Evolutionary conservation across 2,888 invertebrate genomes (phyloP).

Genomic region (Andrena chrysosceles): DNA sequence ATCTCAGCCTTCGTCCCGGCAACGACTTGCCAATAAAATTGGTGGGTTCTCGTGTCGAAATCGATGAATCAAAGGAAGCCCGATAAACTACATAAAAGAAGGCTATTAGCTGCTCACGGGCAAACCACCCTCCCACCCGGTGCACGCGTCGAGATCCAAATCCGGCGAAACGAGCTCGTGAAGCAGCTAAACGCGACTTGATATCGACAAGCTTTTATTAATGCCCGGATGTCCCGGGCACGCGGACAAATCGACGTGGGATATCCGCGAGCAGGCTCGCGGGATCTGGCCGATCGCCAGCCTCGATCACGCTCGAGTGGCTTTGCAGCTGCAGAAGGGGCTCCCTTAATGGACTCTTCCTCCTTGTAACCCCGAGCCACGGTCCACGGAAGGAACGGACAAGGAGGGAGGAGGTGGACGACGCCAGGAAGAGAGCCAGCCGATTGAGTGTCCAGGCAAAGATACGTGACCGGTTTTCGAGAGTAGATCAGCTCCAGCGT

Average conservation of each 20-base stretch:
- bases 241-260: constrained; percentile 58
- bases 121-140: not conserved
- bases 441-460: constrained; percentile 72
- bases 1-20: no score
- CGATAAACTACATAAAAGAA: not conserved
- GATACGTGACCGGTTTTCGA: constrained; percentile 75
- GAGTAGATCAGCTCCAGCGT: constrained; percentile 63
- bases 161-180: constrained; percentile 21
- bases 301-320: constrained; percentile 66
- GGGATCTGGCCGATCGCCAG: constrained; percentile 70
- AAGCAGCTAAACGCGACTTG: constrained; percentile 47
- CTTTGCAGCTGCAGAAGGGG: constrained; percentile 63
- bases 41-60: not conserved
- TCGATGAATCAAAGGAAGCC: constrained; percentile 3
- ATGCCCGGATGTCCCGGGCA: constrained; percentile 54
- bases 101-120: not conserved
- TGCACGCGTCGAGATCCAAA: not conserved
- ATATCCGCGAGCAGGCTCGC: constrained; percentile 69
- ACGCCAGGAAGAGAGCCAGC: constrained; percentile 21
- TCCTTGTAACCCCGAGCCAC: constrained; percentile 68
- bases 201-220: constrained; percentile 71
- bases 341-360: constrained; percentile 76
- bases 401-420: constrained; percentile 21
- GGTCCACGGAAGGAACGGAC: constrained; percentile 55
- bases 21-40: not conserved